phyloP scores from a whole-genome alignment of 2,113 vertebrate species.

The Clupea harengus region DNA sequence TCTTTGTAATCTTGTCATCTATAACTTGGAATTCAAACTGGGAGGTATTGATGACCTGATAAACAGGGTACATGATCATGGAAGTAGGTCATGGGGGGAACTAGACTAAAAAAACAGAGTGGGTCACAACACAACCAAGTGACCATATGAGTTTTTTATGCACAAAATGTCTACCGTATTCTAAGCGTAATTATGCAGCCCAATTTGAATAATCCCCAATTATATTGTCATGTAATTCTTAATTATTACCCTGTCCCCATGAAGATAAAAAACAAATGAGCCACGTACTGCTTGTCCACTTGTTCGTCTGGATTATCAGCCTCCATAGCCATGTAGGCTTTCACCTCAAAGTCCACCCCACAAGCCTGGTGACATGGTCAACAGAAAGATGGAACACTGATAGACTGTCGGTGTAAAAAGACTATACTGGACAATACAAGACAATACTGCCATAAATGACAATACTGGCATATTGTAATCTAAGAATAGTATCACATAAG shows the following conservation, averaged over 20 bases:
- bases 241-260: background rate
- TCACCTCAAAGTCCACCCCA: slow-evolving; percentile 88
- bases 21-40: background rate
- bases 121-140: background rate
- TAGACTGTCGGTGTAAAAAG: background rate
- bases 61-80: background rate
- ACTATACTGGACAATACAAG: background rate
- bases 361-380: slow-evolving; percentile 73
- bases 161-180: too few species aligned
- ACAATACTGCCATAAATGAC: background rate
- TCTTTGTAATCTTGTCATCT: background rate
- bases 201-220: background rate
- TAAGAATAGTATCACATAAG: background rate
- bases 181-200: too few species aligned
- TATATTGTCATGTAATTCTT: too few species aligned
- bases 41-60: background rate
- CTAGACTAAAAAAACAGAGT: background rate
- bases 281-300: slow-evolving; percentile 81
- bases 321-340: slow-evolving; percentile 76
- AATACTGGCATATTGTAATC: too few species aligned
- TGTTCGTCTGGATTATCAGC: slow-evolving; percentile 78
- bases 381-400: background rate
- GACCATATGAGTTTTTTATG: too few species aligned
- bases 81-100: background rate
- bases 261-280: background rate